Conservation (phyloP, 2,113 vertebrate species). For the Corythornis madagascariensis region DNA sequence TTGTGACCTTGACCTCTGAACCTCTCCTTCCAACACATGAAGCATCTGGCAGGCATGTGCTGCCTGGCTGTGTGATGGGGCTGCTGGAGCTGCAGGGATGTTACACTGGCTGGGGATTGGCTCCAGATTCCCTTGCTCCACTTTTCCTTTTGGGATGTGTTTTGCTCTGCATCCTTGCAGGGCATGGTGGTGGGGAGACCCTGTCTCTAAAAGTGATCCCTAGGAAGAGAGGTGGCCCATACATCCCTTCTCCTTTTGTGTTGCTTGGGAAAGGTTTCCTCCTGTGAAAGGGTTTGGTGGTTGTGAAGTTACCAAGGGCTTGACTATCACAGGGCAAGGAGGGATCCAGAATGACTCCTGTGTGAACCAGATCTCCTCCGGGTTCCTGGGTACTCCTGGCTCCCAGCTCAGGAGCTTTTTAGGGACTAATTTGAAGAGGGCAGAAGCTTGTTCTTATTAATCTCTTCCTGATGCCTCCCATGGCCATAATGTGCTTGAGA, state of each 20-base stretch:
- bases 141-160: neutral
- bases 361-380: neutral
- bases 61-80: neutral
- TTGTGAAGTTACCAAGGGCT: neutral
- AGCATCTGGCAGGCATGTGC: constrained; percentile 59
- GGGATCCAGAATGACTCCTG: neutral
- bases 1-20: neutral
- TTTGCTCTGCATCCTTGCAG: neutral
- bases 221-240: fast-evolving
- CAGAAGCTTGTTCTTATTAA: neutral
- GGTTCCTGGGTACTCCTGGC: neutral
- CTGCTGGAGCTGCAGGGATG: neutral
- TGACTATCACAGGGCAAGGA: neutral
- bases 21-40: neutral
- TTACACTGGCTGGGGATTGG: neutral
- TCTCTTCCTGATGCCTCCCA: neutral
- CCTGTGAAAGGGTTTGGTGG: neutral
- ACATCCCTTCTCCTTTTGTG: neutral
- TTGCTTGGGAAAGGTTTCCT: neutral
- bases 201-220: neutral
- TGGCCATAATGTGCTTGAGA: neutral
- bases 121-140: neutral
- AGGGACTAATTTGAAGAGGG: neutral
- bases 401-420: neutral
- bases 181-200: neutral